A percentile compares a stretch with the other conserved stretches of the same genome.
Evolutionary conservation across 2,797 vertebrate species (phyloP).

Genomic region (Syndactyla subalaris): DNA sequence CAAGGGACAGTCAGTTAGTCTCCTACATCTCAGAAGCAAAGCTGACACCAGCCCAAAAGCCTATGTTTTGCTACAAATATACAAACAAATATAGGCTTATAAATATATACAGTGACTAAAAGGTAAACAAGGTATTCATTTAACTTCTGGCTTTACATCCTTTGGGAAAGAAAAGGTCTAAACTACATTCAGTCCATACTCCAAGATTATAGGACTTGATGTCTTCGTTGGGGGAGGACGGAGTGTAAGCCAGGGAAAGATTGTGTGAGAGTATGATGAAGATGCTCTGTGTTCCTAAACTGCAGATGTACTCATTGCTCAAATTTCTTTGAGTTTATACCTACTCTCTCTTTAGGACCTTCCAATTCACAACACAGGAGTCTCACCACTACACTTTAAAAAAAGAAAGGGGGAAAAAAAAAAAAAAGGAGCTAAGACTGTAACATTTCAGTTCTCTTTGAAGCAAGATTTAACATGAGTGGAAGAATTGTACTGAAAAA

Average conservation of each 20-base stretch:
- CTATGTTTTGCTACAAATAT: background rate
- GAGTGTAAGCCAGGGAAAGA: background rate
- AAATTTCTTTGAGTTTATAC: background rate
- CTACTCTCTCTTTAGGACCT: background rate
- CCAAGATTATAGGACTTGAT: background rate
- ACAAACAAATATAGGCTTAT: background rate
- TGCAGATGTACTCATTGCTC: background rate
- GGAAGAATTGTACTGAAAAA: conserved; percentile 72
- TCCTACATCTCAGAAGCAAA: background rate
- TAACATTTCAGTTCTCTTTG: conserved; percentile 71
- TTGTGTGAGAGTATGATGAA: background rate
- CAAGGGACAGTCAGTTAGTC: background rate
- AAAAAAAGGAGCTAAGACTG: conserved; percentile 21
- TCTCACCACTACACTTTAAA: background rate
- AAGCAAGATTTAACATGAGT: conserved; percentile 74
- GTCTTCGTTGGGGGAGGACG: background rate
- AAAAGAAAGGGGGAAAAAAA: background rate
- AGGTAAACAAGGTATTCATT: background rate
- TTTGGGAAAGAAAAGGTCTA: background rate
- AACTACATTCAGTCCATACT: background rate
- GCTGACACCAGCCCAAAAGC: background rate
- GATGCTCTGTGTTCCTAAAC: background rate
- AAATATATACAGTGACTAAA: background rate
- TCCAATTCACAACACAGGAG: conserved; percentile 15
- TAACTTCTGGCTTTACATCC: background rate